Evolutionary conservation across 2,797 vertebrate genomes (phyloP), one percentile per base, ranked within the genome.

Genomic region (Sebastes hubbsi): DNA sequence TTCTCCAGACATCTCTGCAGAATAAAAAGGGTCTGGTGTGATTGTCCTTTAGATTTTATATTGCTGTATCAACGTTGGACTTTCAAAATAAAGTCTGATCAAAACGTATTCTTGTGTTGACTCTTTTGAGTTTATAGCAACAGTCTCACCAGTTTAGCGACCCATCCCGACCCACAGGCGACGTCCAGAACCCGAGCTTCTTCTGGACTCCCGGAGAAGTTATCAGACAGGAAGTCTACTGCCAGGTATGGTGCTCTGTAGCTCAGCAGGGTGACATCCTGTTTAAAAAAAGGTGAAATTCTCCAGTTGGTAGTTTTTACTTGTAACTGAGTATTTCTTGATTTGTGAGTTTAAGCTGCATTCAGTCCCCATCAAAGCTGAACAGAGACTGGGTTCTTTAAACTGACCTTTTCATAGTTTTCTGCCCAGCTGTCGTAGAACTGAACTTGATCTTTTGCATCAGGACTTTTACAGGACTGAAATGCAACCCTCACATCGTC

Each of bases 101-200:
- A 7, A 7, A 49, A 49, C 2, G 1, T 36, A 36, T 36, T 12
- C 34, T 49, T 49, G 16, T 49, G 46, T 54, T 54, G 20, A 54
- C 58, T 29, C 58, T 20, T 13, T 5, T 60, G 8, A 20, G 7
- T 34, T 24, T 10, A 6, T 1, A 18, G 64, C n/a, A 9, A 16
- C 4, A 11, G 6, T 24, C 67, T 79, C 60, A 89, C 87, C 82
- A 76, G 18, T 58, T 61, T 83, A 32, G 72, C 78, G 2, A 85
- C 80, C 0, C 2, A 34, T 74, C 88, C 83, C 0, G 83, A 29
- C 6, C 88, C 83, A 29, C 85, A 89, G 75, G 83, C 78, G 0
- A 89, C 80, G 9, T 89, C 85, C 52, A 89, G 42, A 27, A 89
- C 82, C 30, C 1, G n/a, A 34, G 30, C 65, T 0, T 62, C 54